These are phyloP conservation scores for Perodicticus potto DNA, from an alignment of 2,797 vertebrate species.

Conservation along the genomic window DNA sequence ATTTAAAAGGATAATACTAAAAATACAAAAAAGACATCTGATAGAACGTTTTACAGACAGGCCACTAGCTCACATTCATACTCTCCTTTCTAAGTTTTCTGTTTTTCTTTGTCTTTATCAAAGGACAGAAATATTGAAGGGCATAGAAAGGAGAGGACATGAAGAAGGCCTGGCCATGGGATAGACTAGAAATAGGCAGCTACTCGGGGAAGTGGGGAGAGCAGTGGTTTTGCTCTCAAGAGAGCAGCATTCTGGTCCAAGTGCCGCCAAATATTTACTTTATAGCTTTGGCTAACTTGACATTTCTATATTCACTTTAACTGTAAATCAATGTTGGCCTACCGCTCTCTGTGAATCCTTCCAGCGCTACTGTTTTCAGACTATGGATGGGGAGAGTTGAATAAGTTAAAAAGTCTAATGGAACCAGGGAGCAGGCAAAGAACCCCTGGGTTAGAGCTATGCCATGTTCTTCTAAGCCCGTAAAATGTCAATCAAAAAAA, in stretches of 20 bases:
- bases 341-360: neutral
- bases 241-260: neutral
- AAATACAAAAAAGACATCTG: neutral
- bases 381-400: neutral
- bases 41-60: neutral
- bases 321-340: neutral
- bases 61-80: neutral
- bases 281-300: neutral
- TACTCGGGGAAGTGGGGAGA: neutral
- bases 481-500: neutral
- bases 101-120: neutral
- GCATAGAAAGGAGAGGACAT: neutral
- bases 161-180: neutral
- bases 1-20: neutral
- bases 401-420: neutral
- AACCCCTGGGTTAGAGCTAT: neutral
- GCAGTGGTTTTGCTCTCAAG: neutral
- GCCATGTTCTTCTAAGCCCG: neutral
- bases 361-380: neutral
- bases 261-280: neutral
- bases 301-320: neutral
- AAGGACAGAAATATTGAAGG: neutral
- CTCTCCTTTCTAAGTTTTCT: neutral
- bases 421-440: neutral
- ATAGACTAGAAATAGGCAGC: neutral